Percentiles rank a stretch among this genome's conserved stretches.
phyloP scores from a whole-genome alignment of 2,797 vertebrate species.

The Tapera naevia region DNA sequence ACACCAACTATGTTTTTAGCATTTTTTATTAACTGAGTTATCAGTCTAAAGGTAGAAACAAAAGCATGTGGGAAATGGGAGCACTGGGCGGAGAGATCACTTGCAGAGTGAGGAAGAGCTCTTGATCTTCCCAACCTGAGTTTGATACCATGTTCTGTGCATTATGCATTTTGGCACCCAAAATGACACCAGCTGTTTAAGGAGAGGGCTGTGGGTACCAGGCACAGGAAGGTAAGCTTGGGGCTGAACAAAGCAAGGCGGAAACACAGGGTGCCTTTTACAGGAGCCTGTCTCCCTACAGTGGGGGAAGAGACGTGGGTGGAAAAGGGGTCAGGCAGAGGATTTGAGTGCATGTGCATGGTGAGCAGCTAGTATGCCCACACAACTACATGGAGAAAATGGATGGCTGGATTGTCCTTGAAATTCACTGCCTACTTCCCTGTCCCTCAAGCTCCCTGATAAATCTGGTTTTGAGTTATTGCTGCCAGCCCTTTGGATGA shows the following conservation, averaged over 20 bases:
- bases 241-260: not conserved
- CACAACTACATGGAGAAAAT: fast-evolving
- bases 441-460: not conserved
- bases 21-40: not conserved
- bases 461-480: not conserved
- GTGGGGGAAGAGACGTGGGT: fast-evolving
- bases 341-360: not conserved
- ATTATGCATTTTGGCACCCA: fast-evolving
- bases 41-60: not conserved
- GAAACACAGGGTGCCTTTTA: not conserved
- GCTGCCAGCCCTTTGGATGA: not conserved
- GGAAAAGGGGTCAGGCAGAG: fast-evolving
- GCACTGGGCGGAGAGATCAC: not conserved
- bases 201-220: not conserved
- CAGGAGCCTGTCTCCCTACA: not conserved
- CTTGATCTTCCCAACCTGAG: not conserved
- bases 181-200: not conserved
- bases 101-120: not conserved
- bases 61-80: not conserved
- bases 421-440: not conserved
- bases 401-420: not conserved
- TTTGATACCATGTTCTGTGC: not conserved
- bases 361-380: not conserved
- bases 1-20: not conserved
- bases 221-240: fast-evolving